A percentile compares a stretch with the other conserved stretches of the same genome.
phyloP scores from a whole-genome alignment of 2,113 vertebrate genomes.

The Thomomys bottae region DNA sequence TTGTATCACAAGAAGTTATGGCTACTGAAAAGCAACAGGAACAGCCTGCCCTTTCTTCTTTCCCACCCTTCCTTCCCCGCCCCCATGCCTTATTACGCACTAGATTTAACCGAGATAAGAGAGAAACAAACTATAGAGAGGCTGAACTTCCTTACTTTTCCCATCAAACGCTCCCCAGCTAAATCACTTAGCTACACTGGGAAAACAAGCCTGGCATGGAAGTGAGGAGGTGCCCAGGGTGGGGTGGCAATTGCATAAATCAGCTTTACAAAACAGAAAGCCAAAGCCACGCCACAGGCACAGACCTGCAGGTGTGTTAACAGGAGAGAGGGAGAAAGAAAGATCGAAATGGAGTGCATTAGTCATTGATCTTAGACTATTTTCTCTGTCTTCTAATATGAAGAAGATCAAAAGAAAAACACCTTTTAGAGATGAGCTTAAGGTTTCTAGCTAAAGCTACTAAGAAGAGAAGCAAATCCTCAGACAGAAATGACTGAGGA shows the following conservation, averaged over 20 bases:
- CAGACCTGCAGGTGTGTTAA: not conserved
- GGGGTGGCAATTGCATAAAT: not conserved
- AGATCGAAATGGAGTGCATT: not conserved
- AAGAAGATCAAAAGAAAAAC: not conserved
- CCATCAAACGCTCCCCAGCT: not conserved
- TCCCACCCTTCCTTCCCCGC: constrained; percentile 16
- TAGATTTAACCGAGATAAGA: constrained; percentile 42
- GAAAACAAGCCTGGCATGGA: not conserved
- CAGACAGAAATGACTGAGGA: not conserved
- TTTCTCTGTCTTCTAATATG: not conserved
- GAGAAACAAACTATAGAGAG: constrained; percentile 28
- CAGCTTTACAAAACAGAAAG: constrained; percentile 24
- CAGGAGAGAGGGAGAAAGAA: not conserved
- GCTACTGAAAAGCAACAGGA: not conserved
- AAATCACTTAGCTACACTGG: not conserved
- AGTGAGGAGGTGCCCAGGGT: not conserved
- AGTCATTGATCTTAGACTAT: not conserved
- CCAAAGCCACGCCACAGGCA: constrained; percentile 12
- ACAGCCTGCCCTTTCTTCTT: not conserved
- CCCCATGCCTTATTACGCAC: not conserved
- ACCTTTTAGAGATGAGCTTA: not conserved
- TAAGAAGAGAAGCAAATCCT: not conserved
- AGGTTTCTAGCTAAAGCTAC: not conserved
- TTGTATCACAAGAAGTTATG: not conserved
- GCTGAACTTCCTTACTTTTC: constrained; percentile 26